Base-by-base conservation (phyloP, 2,113 vertebrate species). In the Trogon melanurus region DNA sequence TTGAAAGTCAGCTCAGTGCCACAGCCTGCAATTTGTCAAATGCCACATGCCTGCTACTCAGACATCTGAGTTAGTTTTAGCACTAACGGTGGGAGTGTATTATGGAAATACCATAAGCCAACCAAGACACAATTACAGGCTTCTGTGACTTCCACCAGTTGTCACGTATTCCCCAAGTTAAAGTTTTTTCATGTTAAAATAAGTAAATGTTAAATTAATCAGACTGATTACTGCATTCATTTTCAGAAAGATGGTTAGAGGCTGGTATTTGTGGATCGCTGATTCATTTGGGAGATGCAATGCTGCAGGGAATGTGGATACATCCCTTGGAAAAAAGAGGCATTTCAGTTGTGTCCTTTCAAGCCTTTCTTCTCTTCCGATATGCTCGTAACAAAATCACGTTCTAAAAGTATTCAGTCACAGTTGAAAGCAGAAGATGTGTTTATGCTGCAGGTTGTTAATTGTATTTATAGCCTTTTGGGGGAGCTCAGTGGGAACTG, bases 381-480 rank as follows among this genome's bases (percentile, higher is more conserved):
- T 54, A 22, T 26, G 29, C 67, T 87, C 0, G 0, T 93, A 92
- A 93, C 75, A 88, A 88, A 95, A 79, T 62, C 76, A 74, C 32
- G 91, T 92, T 96, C 82, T 96, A 93, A 88, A 95, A 96, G 22
- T 75, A 54, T 91, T 97, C 74, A 57, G 5, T 89, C 41, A 38
- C 14, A 5, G 58, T 48, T 88, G 95, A 85, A 95, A 96, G 72
- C 87, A 83, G 54, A 91, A 79, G 93, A 93, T 90, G 56, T 93
- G 69, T 97, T 96, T 97, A 69, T 96, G 76, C 90, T 96, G 53
- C 79, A 82, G 64, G 72, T 95, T 95, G 89, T 96, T 97, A 96
- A 93, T 74, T 95, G 75, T 95, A 95, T 97, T 97, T 97, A 93
- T 73, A 93, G 65, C 69, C 67, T 79, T 96, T 96, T 94, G 51